Evolutionary conservation across 2,888 invertebrate genomes (phyloP), one percentile per base, ranked within the genome.

Genomic region (Rhingia campestris): DNA sequence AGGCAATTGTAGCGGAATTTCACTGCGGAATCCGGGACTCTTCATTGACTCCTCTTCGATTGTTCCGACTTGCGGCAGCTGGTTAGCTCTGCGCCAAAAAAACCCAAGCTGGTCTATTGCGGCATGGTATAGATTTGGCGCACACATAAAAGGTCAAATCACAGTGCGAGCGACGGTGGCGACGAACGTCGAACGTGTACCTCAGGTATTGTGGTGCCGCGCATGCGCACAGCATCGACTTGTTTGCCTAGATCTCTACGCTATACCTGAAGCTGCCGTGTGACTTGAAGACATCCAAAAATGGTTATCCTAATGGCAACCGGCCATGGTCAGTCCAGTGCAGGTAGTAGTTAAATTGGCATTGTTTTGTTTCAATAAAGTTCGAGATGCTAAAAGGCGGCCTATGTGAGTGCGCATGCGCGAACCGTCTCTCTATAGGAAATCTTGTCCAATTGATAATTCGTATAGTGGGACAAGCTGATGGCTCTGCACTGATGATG

Each of bases 111-210:
- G 72, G 58, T 45, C 12, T 30, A 64, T 64, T 67, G 61, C 59
- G 49, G 64, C 43, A 22, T 22, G 12, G 69, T 37, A 69, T 63
- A 69, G 82, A 80, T 80, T 72, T 63, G 67, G 69, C 80, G 74
- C 80, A 84, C 74, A 84, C 80, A 84, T 80, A 80, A 84, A 84
- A 84, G 84, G 80, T 84, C 84, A 84, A 80, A 80, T 80, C 79
- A 74, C 69, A 66, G 49, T 14, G 33, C 37, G 43, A 41, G 64
- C 45, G 45, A 45, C 59, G 56, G 51, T n/a, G 39, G n/a, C 51
- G n/a, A 45, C 10, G 43, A 59, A 30, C 39, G 2, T 37, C 10
- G 32, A 30, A 61, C 58, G 35, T 30, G 73, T 51, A 35, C 53
- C 45, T 61, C 35, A 56, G 41, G 10, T 41, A 56, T 54, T 56